Percentiles rank a stretch among this genome's conserved stretches.
Evolutionary conservation across 2,113 vertebrate species (phyloP).

Genomic region (Dendropsophus ebraccatus): DNA sequence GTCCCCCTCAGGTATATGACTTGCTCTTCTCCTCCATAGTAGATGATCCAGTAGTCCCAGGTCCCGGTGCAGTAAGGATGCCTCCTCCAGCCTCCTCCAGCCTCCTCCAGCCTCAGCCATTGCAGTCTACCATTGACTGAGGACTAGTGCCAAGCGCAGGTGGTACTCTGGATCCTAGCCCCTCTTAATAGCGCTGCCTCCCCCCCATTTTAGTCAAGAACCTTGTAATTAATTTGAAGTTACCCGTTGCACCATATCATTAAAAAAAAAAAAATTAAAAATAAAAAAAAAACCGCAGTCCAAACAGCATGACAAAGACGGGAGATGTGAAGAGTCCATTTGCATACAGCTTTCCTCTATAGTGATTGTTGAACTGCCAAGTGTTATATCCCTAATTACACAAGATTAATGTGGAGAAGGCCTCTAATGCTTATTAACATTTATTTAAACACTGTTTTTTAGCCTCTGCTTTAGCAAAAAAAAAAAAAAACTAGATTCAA

Average conservation of each 20-base stretch:
- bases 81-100: background rate
- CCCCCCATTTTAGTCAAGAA: slow-evolving; percentile 67
- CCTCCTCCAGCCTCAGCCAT: background rate
- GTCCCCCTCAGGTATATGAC: slow-evolving; percentile 18
- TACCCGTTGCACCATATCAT: slow-evolving; percentile 66
- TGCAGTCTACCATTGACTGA: slow-evolving; percentile 35
- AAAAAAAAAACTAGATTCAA: background rate
- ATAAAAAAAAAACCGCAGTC: slow-evolving; percentile 50
- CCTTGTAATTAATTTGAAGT: slow-evolving; percentile 74
- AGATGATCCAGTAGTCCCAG: background rate
- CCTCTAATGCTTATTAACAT: slow-evolving; percentile 59
- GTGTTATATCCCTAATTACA: slow-evolving; percentile 68
- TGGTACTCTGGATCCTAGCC: slow-evolving; percentile 68
- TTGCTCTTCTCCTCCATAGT: slow-evolving; percentile 13
- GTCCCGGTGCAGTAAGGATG: background rate
- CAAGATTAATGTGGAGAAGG: slow-evolving; percentile 62
- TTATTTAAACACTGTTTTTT: slow-evolving; percentile 57
- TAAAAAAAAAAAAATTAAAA: slow-evolving; percentile 59
- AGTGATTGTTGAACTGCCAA: slow-evolving; percentile 58
- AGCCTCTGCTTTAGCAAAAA: background rate
- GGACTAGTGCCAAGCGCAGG: slow-evolving; percentile 69
- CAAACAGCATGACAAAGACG: slow-evolving; percentile 60
- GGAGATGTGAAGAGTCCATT: slow-evolving; percentile 61
- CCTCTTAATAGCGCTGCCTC: slow-evolving; percentile 63
- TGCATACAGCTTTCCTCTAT: slow-evolving; percentile 75